Evolutionary conservation across 2,797 vertebrate species (phyloP), one percentile per base, ranked within the genome.

Genomic region (Aphelocoma californica): DNA sequence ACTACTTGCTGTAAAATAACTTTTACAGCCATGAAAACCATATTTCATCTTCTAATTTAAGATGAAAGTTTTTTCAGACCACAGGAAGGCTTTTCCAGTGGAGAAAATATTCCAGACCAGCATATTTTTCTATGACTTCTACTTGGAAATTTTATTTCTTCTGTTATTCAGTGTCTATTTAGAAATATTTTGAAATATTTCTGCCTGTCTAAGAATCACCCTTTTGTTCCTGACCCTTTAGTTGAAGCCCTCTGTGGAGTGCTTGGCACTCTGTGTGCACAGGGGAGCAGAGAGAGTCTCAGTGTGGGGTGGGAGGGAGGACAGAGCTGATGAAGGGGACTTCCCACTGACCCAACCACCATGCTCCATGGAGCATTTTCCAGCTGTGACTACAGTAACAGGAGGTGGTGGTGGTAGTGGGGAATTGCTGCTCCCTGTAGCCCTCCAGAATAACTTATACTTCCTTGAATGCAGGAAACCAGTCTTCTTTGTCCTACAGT

Each of bases 21-120:
- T 92, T 93, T 57, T 73, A 60, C 64, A 85, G 53, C 81, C 10
- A 28, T 64, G 38, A 62, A 82, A 86, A 62, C 60, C 21, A 3
- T 70, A 70, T 87, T 92, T 95, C 18, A 31, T 87, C n/a, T 74
- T 71, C 29, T 85, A 48, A 86, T 88, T 88, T 80, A 84, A 90
- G 81, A 54, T 14, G 2, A 62, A 36, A 77, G 10, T 38, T 81
- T 83, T 84, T 88, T 82, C 51, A 62, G 73, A 64, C 93, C 64
- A 71, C 28, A 53, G 20, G 18, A 23, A 65, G 16, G 23, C 29
- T 90, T 94, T 92, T 66, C 45, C 58, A 74, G 9, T 65, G 34
- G 28, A 84, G 71, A 60, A 91, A 54, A 60, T 60, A 66, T 74
- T 87, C 53, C 47, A 86, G 42, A 75, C 6, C 13, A 62, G n/a